Conservation (phyloP, 2,888 invertebrate genomes). For the Drosophila anomalata region DNA sequence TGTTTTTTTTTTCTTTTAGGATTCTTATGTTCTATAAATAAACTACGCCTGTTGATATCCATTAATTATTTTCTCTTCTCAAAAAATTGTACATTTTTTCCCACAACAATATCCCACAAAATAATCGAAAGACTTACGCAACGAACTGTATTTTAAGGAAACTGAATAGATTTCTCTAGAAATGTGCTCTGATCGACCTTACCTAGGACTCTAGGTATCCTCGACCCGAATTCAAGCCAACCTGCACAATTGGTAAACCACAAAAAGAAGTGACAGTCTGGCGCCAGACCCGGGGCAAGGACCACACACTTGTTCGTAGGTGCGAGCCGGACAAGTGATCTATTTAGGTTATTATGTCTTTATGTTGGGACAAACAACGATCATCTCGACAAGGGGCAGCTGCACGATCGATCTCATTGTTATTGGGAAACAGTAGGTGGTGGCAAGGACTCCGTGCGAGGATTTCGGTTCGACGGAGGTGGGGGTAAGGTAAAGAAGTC, state of each 20-base stretch:
- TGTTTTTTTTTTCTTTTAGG: neutral
- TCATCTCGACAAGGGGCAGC: constrained; percentile 37
- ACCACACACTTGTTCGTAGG: constrained; percentile 67
- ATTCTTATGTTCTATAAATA: neutral
- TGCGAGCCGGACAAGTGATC: constrained; percentile 73
- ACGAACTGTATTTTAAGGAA: constrained; percentile 11
- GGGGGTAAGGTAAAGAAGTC: constrained; percentile 6
- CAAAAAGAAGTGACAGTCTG: constrained; percentile 63
- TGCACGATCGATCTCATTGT: constrained; percentile 44
- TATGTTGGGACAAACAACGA: constrained; percentile 55
- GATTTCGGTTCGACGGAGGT: constrained; percentile 43
- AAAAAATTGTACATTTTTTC: neutral
- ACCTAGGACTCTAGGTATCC: too few species aligned
- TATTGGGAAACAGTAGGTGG: constrained; percentile 53
- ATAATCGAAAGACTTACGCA: constrained; percentile 62
- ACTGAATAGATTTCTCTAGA: constrained; percentile 28
- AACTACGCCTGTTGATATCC: neutral
- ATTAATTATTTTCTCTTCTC: neutral
- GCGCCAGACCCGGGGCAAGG: constrained; percentile 60
- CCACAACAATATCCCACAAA: constrained; percentile 11
- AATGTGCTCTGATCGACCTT: constrained; percentile 2
- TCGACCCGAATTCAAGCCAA: constrained; percentile 2
- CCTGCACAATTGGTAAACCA: constrained; percentile 39
- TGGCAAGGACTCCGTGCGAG: constrained; percentile 40
- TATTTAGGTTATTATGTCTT: constrained; percentile 77